Evolutionary conservation across 2,888 invertebrate genomes (phyloP), one percentile per base, ranked within the genome.

Genomic region (Ypsolopha scabrella): DNA sequence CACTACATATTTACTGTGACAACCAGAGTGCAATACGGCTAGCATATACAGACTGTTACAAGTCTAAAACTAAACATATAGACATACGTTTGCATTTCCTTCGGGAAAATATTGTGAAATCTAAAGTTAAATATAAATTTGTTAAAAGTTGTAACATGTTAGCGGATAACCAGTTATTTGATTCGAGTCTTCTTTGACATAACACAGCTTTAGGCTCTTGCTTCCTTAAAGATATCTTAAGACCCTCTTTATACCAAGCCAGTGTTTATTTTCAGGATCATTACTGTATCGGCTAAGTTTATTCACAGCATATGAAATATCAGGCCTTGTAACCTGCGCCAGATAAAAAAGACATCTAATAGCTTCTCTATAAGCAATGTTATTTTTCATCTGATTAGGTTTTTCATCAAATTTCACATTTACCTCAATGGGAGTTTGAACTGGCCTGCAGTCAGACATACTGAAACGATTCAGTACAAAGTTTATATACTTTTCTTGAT

Each of bases 401-500:
- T 1, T 46, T 34, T 41, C 52, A 2, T 52, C 51, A 8, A 59
- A 52, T 51, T 59, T 54, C 7, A 44, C 2, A 13, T 50, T 51
- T 38, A 34, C 14, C 44, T 60, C 59, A 41, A 45, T 24, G 0
- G 60, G 62, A 11, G 57, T 56, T 38, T 43, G 6, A 0, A 57
- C 55, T 34, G 58, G 51, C n/a, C 59, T 60, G 48, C 59, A 60
- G 7, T 60, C 53, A 6, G 37, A 8, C 58, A 60, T 60, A 6
- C 50, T 36, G 48, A 55, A 60, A 11, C 45, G 35, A 0, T 10
- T 7, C 24, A 61, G 39, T 24, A 55, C 51, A 38, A 54, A 47
- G 48, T 56, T 14, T 33, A 59, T 58, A 46, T 61, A 61, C 2
- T 24, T 36, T 41, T 36, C 13, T 44, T 61, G 57, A 52, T 60